Conservation (phyloP, 2,113 vertebrate genomes). For the Micromys minutus region DNA sequence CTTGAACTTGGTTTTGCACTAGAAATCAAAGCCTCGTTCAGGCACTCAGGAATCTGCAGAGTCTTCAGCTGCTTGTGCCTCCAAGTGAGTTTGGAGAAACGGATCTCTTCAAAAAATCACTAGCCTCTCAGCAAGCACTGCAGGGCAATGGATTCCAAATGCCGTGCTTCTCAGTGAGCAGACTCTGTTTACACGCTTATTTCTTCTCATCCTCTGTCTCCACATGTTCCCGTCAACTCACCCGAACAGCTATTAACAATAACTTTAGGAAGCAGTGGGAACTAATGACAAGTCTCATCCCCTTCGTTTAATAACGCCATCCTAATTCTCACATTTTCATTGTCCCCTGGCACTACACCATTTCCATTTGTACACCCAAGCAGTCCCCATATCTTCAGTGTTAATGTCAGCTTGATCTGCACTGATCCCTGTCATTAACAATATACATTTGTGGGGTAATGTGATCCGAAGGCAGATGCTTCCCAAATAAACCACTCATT, state of each 20-base stretch:
- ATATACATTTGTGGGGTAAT: conserved; percentile 76
- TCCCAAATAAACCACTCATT: conserved; percentile 44
- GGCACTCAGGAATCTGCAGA: not conserved
- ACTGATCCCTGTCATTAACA: conserved; percentile 78
- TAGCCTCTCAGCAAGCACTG: conserved; percentile 55
- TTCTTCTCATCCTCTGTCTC: conserved; percentile 63
- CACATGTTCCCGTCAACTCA: conserved; percentile 56
- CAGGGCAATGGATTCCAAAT: conserved; percentile 57
- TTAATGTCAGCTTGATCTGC: conserved; percentile 75
- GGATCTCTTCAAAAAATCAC: conserved; percentile 61
- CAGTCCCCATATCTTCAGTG: conserved; percentile 66
- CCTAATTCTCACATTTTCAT: conserved; percentile 74
- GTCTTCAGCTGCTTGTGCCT: conserved; percentile 39
- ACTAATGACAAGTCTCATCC: conserved; percentile 65
- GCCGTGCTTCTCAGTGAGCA: conserved; percentile 29
- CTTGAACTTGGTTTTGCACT: not conserved
- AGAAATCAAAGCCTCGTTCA: not conserved
- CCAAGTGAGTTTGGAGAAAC: conserved; percentile 49
- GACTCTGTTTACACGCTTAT: conserved; percentile 60
- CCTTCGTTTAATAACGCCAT: conserved; percentile 63
- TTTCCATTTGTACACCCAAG: conserved; percentile 73
- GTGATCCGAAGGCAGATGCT: conserved; percentile 72
- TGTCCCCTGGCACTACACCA: conserved; percentile 73
- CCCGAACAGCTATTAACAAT: conserved; percentile 66
- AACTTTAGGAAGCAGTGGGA: conserved; percentile 52